A percentile compares a stretch with the other conserved stretches of the same genome.
These are phyloP conservation scores for Aphodius granarius DNA, from an alignment of 2,888 invertebrate species.

Conservation along the genomic window DNA sequence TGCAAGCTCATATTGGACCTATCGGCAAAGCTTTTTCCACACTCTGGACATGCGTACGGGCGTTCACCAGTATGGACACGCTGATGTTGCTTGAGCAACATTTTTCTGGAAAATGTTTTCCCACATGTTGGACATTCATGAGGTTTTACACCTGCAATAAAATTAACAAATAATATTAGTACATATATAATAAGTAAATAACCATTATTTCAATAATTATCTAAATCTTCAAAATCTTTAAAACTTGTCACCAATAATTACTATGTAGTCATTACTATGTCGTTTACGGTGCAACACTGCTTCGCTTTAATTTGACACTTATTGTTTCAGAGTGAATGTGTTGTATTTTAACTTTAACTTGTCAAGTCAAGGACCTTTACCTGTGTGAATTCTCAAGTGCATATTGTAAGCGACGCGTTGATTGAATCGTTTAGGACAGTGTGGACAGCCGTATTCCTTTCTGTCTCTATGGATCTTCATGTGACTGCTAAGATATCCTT, in stretches of 20 bases:
- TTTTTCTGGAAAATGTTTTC: constrained; percentile 82
- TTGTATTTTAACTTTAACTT: no score
- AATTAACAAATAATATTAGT: no score
- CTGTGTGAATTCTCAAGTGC: constrained; percentile 83
- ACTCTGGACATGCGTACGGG: constrained; percentile 78
- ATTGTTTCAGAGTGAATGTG: no score
- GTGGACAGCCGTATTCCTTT: constrained; percentile 79
- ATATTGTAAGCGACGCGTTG: constrained; percentile 86
- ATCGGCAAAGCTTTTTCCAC: constrained; percentile 82
- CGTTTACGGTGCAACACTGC: no score
- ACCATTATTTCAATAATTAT: no score
- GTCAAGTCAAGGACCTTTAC: constrained; percentile 48
- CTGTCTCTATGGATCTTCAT: constrained; percentile 84
- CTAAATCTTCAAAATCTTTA: no score
- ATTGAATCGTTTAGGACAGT: constrained; percentile 83
- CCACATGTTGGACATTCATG: constrained; percentile 77
- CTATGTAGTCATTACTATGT: no score
- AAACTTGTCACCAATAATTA: no score
- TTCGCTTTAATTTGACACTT: no score
- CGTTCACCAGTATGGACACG: constrained; percentile 81
- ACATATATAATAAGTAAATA: no score
- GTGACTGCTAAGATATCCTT: constrained; percentile 81
- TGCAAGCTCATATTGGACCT: constrained; percentile 84
- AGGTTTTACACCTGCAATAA: constrained; percentile 67
- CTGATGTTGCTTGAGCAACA: constrained; percentile 81